Percentiles rank a stretch among this genome's conserved stretches.
These are phyloP conservation scores for Nomada goodeniana DNA, from an alignment of 2,888 invertebrate species.

Conservation along the genomic window DNA sequence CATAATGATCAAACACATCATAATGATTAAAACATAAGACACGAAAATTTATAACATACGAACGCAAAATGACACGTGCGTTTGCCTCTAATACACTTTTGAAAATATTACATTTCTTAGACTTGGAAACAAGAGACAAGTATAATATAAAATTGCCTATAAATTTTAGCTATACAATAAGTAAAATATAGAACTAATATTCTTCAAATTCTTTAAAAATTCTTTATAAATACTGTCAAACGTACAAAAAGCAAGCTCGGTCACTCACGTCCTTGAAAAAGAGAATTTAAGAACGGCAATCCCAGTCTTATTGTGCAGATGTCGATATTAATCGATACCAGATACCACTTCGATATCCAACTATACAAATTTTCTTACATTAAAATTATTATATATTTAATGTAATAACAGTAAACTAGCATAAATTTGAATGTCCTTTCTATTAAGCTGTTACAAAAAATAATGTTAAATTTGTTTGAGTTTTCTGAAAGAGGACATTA, in stretches of 20 bases:
- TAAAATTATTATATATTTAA: not conserved
- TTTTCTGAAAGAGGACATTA: not conserved
- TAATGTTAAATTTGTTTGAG: not conserved
- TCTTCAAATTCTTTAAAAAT: conserved; percentile 11
- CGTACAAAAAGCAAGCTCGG: conserved; percentile 29
- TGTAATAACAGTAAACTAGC: not conserved
- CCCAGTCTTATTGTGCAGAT: not conserved
- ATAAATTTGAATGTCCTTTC: not conserved
- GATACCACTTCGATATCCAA: conserved; percentile 9
- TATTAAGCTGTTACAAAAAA: not conserved
- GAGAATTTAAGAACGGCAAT: conserved; percentile 31
- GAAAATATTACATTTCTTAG: not conserved
- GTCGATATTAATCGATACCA: conserved; percentile 45
- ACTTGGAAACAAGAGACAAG: not conserved
- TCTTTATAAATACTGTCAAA: conserved; percentile 49
- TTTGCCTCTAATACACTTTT: not conserved
- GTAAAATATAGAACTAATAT: not conserved
- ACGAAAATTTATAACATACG: not conserved
- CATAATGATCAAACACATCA: not conserved
- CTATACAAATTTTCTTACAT: not conserved
- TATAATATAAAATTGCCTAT: not conserved
- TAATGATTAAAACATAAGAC: not conserved
- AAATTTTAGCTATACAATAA: not conserved
- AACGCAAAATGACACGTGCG: conserved; percentile 35
- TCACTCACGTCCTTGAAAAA: conserved; percentile 41